Percentiles rank a stretch among this genome's conserved stretches.
phyloP scores from a whole-genome alignment of 2,113 vertebrate species.

The Athene cunicularia region DNA sequence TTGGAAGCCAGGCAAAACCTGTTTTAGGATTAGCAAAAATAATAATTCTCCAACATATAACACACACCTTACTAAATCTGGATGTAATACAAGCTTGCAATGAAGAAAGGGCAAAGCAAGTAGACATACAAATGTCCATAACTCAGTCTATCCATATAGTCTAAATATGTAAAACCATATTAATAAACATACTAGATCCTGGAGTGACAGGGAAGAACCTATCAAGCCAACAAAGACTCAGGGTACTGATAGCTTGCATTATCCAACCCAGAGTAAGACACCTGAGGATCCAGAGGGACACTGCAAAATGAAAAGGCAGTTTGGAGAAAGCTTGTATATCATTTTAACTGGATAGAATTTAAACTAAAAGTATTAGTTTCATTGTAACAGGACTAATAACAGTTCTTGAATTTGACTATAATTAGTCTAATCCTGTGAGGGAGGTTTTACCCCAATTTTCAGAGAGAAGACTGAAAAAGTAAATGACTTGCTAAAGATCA shows the following conservation, averaged over 20 bases:
- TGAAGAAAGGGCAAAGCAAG: background rate
- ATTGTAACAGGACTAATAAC: background rate
- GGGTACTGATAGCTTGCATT: background rate
- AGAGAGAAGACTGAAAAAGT: background rate
- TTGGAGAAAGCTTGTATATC: background rate
- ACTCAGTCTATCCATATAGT: background rate
- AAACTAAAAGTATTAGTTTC: background rate
- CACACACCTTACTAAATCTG: background rate
- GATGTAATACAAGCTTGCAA: background rate
- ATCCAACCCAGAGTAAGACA: background rate
- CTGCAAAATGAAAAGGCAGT: background rate
- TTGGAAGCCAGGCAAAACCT: background rate
- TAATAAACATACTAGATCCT: background rate
- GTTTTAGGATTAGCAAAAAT: background rate
- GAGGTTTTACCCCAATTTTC: background rate
- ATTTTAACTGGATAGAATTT: background rate
- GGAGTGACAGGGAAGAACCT: background rate
- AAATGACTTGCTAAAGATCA: background rate
- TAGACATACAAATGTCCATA: background rate
- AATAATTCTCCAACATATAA: background rate
- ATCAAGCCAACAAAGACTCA: background rate
- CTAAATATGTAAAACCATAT: background rate
- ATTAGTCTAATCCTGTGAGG: background rate
- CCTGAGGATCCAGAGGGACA: background rate
- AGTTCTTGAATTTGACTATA: background rate